phyloP scores from a whole-genome alignment of 2,113 vertebrate species.

The Oryzias celebensis region DNA sequence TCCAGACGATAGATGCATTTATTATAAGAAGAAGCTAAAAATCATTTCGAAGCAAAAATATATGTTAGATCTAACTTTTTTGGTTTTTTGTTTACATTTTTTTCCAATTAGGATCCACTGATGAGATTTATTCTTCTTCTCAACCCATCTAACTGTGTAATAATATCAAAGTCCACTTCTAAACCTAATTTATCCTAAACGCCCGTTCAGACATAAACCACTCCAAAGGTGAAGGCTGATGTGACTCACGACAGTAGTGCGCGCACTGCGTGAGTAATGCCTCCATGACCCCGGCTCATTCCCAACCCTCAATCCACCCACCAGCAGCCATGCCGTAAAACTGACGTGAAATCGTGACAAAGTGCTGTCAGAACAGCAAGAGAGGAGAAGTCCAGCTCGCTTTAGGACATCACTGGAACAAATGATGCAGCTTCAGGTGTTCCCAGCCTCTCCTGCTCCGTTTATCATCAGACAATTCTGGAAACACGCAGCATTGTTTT shows the following conservation, averaged over 20 bases:
- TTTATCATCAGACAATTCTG: too few species aligned
- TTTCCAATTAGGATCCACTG: too few species aligned
- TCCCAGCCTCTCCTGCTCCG: too few species aligned
- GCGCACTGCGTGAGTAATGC: slow-evolving; percentile 19
- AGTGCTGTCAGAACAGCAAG: slow-evolving; percentile 8
- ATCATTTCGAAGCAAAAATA: background rate
- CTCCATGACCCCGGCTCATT: background rate
- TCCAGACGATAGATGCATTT: slow-evolving; percentile 21
- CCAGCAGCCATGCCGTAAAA: slow-evolving; percentile 7
- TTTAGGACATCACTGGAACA: too few species aligned
- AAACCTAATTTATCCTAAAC: background rate
- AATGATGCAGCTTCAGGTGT: too few species aligned
- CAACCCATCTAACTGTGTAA: too few species aligned
- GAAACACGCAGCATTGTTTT: too few species aligned
- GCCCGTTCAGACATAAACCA: slow-evolving; percentile 25
- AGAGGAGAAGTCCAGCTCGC: background rate
- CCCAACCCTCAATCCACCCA: background rate
- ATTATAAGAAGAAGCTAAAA: background rate
- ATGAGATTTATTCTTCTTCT: too few species aligned
- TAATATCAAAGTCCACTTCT: too few species aligned
- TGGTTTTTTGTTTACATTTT: too few species aligned
- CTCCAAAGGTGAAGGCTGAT: slow-evolving; percentile 38
- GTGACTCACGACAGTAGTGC: slow-evolving; percentile 2
- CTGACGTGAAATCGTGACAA: slow-evolving; percentile 4
- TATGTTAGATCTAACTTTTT: background rate